Evolutionary conservation across 2,888 invertebrate genomes (phyloP), one percentile per base, ranked within the genome.

Genomic region (Lapara coniferarum): DNA sequence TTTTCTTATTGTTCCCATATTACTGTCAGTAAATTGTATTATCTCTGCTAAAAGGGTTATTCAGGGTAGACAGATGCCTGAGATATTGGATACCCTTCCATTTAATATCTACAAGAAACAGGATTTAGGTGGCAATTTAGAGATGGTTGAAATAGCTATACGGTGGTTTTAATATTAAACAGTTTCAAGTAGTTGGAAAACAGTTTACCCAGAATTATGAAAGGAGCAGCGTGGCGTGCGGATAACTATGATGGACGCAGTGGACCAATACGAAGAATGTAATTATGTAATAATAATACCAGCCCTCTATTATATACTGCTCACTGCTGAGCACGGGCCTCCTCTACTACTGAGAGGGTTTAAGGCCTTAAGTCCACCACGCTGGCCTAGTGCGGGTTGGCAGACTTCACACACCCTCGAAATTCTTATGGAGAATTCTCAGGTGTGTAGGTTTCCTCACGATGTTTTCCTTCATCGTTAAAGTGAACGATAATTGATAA

Each of bases 61-160:
- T 63, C 63, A 49, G 63, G 63, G 46, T 49, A 63, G 63, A 63
- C 19, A 59, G 66, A 55, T 44, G 66, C 51, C 55, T 58, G 69
- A 63, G 63, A 63, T 63, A 63, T 63, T 63, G 63, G 63, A 63
- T 63, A 63, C 63, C 63, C 8, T 68, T 69, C 67, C 37, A 46
- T 58, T 51, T 70, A 59, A 66, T 69, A 55, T 58, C 16, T 69
- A 55, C 30, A 51, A 63, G 59, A 52, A 66, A 69, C 55, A 68
- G 69, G 69, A 70, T 71, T 70, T 55, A 63, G 59, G 55, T 55
- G 70, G 66, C 66, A 53, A 63, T 66, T 55, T 69, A 30, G 56
- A 63, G 53, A 58, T n/a, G 52, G 53, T 19, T 44, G n/a, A 44
- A 70, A 46, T 66, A 67, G 52, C 49, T 49, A 46, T 10, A 63